Conservation (phyloP, 2,888 invertebrate genomes). For the Eumerus sabulonum region DNA sequence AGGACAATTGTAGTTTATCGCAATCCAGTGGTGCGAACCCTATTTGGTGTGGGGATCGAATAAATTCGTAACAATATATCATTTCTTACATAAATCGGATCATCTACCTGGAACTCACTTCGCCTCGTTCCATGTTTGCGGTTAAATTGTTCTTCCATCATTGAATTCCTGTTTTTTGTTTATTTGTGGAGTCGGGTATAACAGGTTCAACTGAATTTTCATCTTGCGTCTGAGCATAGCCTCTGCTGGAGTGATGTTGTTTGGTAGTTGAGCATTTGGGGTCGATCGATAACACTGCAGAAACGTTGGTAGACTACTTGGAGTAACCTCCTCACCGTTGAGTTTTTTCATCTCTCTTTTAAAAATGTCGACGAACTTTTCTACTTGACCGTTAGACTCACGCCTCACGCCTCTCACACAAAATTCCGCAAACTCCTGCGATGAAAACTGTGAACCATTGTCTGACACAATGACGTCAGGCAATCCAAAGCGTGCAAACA, state of each 20-base stretch:
- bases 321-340: slow-evolving; percentile 10
- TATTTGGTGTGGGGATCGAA: no score
- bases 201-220: slow-evolving; percentile 13
- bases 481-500: slow-evolving; percentile 42
- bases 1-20: no score
- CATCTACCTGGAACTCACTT: not conserved
- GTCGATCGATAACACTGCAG: slow-evolving; percentile 29
- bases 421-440: slow-evolving; percentile 54
- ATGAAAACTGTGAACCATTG: slow-evolving; percentile 63
- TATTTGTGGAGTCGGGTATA: not conserved
- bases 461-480: slow-evolving; percentile 60
- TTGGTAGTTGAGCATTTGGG: slow-evolving; percentile 26
- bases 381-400: slow-evolving; percentile 69
- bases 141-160: not conserved
- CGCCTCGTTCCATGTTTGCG: slow-evolving; percentile 1
- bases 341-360: slow-evolving; percentile 50
- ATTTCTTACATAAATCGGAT: not conserved
- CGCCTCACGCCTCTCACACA: slow-evolving; percentile 49
- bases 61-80: no score
- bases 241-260: slow-evolving; percentile 35
- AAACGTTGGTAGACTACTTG: slow-evolving; percentile 18
- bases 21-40: no score
- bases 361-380: slow-evolving; percentile 69
- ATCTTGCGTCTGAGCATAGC: slow-evolving; percentile 22
- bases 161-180: not conserved